Evolutionary conservation across 2,797 vertebrate genomes (phyloP).

Genomic region (Cirrhinus molitorella): DNA sequence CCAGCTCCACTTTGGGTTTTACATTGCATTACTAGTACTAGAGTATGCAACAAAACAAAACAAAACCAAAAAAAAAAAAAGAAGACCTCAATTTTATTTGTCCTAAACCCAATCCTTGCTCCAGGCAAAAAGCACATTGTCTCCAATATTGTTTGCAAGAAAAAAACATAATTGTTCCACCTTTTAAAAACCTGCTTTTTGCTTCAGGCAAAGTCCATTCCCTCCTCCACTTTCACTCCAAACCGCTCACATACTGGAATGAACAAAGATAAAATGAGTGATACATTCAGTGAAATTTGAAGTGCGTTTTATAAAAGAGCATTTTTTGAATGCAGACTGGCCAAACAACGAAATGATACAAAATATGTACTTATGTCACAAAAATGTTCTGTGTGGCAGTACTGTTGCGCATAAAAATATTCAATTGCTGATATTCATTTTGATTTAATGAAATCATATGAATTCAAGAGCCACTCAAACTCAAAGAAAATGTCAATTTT

Average conservation of each 20-base stretch:
- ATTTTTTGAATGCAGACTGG: not conserved
- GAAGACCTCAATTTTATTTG: not conserved
- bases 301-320: not conserved
- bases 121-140: not conserved
- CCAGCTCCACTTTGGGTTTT: not conserved
- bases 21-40: not conserved
- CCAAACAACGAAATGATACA: not conserved
- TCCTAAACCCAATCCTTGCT: not conserved
- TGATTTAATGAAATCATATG: not conserved
- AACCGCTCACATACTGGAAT: not conserved
- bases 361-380: not conserved
- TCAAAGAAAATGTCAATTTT: not conserved
- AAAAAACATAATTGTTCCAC: not conserved
- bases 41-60: no score
- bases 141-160: not conserved
- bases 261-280: not conserved
- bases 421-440: not conserved
- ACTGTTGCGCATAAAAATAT: not conserved
- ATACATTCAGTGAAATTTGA: not conserved
- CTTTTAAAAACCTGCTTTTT: not conserved
- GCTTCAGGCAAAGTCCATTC: not conserved
- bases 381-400: not conserved
- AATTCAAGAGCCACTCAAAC: not conserved
- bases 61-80: not conserved
- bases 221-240: not conserved